These are phyloP conservation scores for Drosophila borborema DNA, from an alignment of 2,888 invertebrate genomes.

Conservation along the genomic window DNA sequence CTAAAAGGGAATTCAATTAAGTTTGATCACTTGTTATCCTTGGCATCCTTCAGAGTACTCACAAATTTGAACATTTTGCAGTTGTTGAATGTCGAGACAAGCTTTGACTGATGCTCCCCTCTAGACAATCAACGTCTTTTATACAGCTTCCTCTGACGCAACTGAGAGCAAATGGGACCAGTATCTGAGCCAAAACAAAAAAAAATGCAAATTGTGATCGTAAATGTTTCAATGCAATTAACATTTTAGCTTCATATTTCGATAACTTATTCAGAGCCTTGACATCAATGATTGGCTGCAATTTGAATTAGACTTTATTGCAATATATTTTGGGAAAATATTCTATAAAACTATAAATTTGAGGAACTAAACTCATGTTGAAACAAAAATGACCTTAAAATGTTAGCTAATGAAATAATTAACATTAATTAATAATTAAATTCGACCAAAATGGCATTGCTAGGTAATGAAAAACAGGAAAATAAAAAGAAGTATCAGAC, in stretches of 20 bases:
- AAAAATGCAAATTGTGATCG: neutral
- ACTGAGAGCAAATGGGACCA: neutral
- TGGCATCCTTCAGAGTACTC: constrained; percentile 21
- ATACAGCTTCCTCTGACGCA: constrained; percentile 9
- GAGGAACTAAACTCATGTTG: neutral
- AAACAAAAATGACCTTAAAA: neutral
- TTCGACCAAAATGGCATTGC: neutral
- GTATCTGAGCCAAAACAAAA: neutral
- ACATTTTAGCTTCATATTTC: neutral
- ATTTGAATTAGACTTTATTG: neutral
- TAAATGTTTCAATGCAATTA: neutral
- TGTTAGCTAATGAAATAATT: neutral
- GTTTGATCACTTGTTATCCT: neutral
- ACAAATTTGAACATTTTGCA: constrained; percentile 73
- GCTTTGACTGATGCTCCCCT: constrained; percentile 63
- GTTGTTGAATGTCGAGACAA: constrained; percentile 44
- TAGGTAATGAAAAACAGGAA: constrained; percentile 5
- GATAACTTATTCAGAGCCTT: neutral
- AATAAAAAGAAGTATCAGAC: neutral
- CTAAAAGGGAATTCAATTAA: constrained; percentile 23
- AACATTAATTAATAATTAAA: neutral
- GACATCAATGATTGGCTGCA: neutral
- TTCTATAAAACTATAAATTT: neutral
- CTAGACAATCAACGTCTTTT: constrained; percentile 34
- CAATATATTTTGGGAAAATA: neutral